A percentile compares a stretch with the other conserved stretches of the same genome.
phyloP scores from a whole-genome alignment of 2,888 invertebrate species.

The Erpobdella octoculata region DNA sequence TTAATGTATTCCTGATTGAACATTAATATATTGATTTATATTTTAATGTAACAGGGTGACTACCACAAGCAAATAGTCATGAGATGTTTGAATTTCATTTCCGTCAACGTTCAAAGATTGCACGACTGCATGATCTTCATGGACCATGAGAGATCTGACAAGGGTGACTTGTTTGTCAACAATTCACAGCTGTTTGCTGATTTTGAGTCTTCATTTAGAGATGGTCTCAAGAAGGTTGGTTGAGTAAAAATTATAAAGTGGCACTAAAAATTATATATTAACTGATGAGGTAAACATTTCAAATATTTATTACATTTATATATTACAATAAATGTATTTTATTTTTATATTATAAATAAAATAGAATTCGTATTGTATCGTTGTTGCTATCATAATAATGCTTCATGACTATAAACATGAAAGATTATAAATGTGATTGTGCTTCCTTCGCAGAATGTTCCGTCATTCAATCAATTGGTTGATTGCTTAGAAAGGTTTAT shows the following conservation, averaged over 20 bases:
- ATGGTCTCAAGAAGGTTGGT: neutral
- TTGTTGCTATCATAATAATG: no score
- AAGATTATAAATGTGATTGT: no score
- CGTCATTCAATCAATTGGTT: neutral
- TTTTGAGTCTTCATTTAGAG: neutral
- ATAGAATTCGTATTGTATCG: no score
- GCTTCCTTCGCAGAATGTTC: neutral
- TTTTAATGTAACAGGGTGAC: neutral
- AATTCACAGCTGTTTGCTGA: neutral
- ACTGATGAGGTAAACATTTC: no score
- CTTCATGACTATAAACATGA: no score
- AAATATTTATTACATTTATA: no score
- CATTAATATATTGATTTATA: neutral
- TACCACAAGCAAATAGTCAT: neutral
- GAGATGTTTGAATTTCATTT: neutral
- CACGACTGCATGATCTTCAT: neutral
- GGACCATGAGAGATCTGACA: neutral
- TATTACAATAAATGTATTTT: no score
- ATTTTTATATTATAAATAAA: no score
- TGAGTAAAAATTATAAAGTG: neutral
- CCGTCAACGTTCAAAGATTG: neutral
- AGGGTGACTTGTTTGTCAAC: neutral
- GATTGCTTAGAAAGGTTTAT: neutral
- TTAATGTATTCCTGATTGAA: neutral
- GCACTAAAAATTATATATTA: no score